A percentile compares a stretch with the other conserved stretches of the same genome.
These are phyloP conservation scores for Galleria mellonella DNA, from an alignment of 1,140 invertebrate genomes.

Conservation along the genomic window DNA sequence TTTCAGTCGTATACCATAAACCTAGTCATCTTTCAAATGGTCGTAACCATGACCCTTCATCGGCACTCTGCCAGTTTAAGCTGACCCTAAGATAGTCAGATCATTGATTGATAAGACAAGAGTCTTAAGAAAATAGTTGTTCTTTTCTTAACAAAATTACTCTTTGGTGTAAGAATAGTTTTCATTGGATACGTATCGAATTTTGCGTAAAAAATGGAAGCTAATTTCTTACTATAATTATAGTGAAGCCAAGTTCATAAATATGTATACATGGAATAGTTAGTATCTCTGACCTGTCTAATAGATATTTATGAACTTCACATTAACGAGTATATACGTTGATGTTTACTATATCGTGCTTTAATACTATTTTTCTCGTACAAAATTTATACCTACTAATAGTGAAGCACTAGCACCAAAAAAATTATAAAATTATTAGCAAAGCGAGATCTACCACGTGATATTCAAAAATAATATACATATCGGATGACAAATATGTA, in stretches of 20 bases:
- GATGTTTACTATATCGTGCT: constrained; percentile 22
- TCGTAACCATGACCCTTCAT: too few relatives aligned
- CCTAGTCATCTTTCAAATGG: too few relatives aligned
- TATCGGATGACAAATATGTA: constrained; percentile 1
- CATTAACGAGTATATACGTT: not conserved
- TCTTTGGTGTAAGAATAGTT: constrained; percentile 23
- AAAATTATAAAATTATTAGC: constrained; percentile 20
- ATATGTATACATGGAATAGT: too few relatives aligned
- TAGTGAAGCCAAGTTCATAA: too few relatives aligned
- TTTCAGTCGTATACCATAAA: too few relatives aligned
- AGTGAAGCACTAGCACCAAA: constrained; percentile 48
- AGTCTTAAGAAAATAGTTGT: constrained; percentile 23
- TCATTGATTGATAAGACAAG: constrained; percentile 18
- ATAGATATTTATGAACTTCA: too few relatives aligned
- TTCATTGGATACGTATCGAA: not conserved
- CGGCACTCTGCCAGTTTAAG: too few relatives aligned
- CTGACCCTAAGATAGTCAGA: constrained; percentile 28
- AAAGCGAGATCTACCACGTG: constrained; percentile 10
- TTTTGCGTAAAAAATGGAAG: too few relatives aligned
- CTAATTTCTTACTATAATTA: too few relatives aligned
- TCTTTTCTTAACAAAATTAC: constrained; percentile 11
- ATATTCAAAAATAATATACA: not conserved
- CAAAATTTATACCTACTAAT: constrained; percentile 38
- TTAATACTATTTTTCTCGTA: constrained; percentile 26
- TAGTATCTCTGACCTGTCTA: too few relatives aligned